Conservation (phyloP, 2,113 vertebrate genomes). For the Ursus arctos region DNA sequence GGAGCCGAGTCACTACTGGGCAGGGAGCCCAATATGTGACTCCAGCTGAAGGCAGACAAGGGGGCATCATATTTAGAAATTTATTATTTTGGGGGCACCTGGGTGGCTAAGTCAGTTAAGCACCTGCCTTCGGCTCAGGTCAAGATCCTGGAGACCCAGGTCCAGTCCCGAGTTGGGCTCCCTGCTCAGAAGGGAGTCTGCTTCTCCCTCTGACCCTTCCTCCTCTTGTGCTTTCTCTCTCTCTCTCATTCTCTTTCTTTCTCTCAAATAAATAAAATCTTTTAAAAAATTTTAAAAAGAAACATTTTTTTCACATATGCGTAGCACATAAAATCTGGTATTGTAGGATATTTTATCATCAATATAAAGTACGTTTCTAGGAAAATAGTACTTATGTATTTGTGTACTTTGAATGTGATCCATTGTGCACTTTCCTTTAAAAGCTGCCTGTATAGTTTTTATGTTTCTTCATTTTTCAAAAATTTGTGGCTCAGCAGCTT, state of each 20-base stretch:
- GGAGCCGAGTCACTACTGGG: not conserved
- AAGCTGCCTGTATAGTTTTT: not conserved
- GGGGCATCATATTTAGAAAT: not conserved
- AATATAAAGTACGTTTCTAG: not conserved
- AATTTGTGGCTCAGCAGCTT: not conserved
- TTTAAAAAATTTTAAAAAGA: too few relatives aligned
- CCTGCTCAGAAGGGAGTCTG: too few relatives aligned
- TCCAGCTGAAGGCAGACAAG: not conserved
- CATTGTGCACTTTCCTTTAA: not conserved
- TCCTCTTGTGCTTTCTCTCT: too few relatives aligned
- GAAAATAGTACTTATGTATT: not conserved
- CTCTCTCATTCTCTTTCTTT: too few relatives aligned
- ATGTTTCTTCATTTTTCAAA: not conserved
- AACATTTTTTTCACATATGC: not conserved
- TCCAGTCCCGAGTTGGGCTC: too few relatives aligned
- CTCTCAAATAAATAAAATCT: too few relatives aligned
- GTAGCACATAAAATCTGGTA: not conserved
- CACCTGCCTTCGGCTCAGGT: too few relatives aligned
- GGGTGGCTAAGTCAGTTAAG: too few relatives aligned
- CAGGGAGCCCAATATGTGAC: not conserved
- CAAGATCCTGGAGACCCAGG: too few relatives aligned
- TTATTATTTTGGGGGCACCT: not conserved
- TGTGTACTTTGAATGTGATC: not conserved
- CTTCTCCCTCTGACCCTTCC: too few relatives aligned
- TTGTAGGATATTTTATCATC: not conserved